phyloP scores from a whole-genome alignment of 2,888 invertebrate genomes.

The Drosophila macrothrix region DNA sequence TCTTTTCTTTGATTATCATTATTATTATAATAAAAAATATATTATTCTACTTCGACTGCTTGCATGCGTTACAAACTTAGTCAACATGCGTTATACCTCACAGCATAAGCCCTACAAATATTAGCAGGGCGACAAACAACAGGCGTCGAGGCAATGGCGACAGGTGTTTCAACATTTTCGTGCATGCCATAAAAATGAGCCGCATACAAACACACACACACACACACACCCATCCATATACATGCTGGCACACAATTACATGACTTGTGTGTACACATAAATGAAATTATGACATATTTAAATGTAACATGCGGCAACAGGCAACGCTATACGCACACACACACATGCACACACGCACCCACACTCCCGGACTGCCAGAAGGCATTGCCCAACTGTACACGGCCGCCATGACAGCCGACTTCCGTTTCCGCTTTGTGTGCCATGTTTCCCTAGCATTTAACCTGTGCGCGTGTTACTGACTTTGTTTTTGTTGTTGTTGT shows the following conservation, averaged over 20 bases:
- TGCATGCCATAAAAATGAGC: conserved; percentile 70
- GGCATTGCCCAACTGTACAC: conserved; percentile 55
- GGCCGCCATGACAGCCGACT: conserved; percentile 67
- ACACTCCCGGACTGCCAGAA: conserved; percentile 14
- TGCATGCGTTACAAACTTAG: not conserved
- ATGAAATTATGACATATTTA: conserved; percentile 80
- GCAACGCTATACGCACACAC: conserved; percentile 39
- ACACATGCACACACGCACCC: not conserved
- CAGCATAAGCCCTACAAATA: not conserved
- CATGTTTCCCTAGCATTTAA: conserved; percentile 45
- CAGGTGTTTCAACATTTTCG: conserved; percentile 75
- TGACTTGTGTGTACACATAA: conserved; percentile 60
- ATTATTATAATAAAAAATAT: too few relatives aligned
- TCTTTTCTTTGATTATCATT: too few relatives aligned
- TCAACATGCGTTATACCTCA: not conserved
- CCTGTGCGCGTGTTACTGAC: conserved; percentile 11
- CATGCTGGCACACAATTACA: conserved; percentile 26
- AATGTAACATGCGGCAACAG: conserved; percentile 69
- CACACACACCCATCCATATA: conserved; percentile 8
- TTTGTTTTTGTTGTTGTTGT: conserved; percentile 25
- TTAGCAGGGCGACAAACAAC: conserved; percentile 21
- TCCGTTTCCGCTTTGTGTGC: conserved; percentile 67
- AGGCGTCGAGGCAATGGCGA: conserved; percentile 55
- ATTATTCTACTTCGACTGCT: not conserved
- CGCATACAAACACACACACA: conserved; percentile 20